A percentile compares a stretch with the other conserved stretches of the same genome.
Evolutionary conservation across 2,113 vertebrate genomes (phyloP).

Genomic region (Hiodon tergisus): DNA sequence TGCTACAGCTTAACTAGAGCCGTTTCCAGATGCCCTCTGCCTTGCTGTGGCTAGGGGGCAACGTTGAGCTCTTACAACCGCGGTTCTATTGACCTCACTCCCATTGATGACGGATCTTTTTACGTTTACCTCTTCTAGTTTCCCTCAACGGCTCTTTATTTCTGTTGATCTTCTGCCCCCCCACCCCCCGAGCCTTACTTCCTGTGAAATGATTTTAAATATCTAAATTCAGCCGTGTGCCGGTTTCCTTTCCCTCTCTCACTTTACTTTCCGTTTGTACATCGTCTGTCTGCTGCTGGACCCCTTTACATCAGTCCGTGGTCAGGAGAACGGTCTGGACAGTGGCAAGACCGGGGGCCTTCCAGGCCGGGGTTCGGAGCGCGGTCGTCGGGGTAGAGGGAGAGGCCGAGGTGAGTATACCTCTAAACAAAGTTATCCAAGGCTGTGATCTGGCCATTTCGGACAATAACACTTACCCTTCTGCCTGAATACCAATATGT

Average conservation of each 20-base stretch:
- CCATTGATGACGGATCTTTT: not conserved
- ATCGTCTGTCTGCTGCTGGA: not conserved
- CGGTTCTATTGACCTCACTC: no score
- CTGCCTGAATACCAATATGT: no score
- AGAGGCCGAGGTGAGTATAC: slow-evolving; percentile 75
- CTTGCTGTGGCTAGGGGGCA: not conserved
- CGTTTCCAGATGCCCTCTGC: slow-evolving; percentile 18
- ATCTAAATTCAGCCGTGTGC: not conserved
- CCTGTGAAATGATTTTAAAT: not conserved
- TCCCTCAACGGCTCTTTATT: no score
- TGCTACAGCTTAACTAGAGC: slow-evolving; percentile 14
- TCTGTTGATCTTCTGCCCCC: no score
- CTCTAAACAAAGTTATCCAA: no score
- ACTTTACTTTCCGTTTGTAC: not conserved
- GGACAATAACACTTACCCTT: no score
- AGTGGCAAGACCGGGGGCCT: slow-evolving; percentile 74
- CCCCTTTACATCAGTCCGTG: slow-evolving; percentile 68
- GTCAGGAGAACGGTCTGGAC: slow-evolving; percentile 93
- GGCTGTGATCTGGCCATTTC: no score
- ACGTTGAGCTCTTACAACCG: slow-evolving; percentile 10
- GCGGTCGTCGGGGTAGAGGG: slow-evolving; percentile 85
- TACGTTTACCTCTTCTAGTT: no score
- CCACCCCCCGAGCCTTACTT: no score
- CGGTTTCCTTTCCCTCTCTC: not conserved
- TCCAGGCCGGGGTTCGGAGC: slow-evolving; percentile 81